These are phyloP conservation scores for Callopanchax toddi DNA, from an alignment of 2,113 vertebrate species.

Conservation along the genomic window DNA sequence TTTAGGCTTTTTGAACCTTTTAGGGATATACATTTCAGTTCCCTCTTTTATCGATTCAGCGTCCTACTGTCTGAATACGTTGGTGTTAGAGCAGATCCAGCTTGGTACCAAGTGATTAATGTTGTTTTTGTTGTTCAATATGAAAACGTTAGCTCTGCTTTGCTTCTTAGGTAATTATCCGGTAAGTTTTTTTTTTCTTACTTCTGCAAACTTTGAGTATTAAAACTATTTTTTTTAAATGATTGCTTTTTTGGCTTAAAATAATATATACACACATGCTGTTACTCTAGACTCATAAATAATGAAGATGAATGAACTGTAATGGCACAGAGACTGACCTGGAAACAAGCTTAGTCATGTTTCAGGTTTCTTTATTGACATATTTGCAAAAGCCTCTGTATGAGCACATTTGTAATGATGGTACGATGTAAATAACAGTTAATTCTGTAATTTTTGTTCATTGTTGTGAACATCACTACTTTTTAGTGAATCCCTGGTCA, in stretches of 20 bases:
- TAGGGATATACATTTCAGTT: constrained; percentile 1
- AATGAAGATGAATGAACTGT: background rate
- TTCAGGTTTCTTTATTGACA: background rate
- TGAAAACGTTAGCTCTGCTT: background rate
- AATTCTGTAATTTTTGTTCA: too few relatives aligned
- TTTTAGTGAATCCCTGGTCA: constrained; percentile 22
- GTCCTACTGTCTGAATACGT: constrained; percentile 1
- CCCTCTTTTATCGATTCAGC: background rate
- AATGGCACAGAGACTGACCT: background rate
- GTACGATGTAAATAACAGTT: background rate
- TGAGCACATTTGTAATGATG: background rate
- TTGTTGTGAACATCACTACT: background rate
- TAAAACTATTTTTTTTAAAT: too few relatives aligned
- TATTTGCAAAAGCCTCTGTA: background rate
- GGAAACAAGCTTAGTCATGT: background rate
- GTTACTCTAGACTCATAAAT: background rate
- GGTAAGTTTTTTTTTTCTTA: too few relatives aligned
- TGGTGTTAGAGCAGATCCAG: background rate
- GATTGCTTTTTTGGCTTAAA: background rate
- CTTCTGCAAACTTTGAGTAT: too few relatives aligned
- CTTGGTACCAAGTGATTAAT: background rate
- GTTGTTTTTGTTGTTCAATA: too few relatives aligned
- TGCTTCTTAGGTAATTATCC: background rate
- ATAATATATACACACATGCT: background rate
- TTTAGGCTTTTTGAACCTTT: background rate